Evolutionary conservation across 2,888 invertebrate genomes (phyloP), one percentile per base, ranked within the genome.

Genomic region (Ectemnius continuus): DNA sequence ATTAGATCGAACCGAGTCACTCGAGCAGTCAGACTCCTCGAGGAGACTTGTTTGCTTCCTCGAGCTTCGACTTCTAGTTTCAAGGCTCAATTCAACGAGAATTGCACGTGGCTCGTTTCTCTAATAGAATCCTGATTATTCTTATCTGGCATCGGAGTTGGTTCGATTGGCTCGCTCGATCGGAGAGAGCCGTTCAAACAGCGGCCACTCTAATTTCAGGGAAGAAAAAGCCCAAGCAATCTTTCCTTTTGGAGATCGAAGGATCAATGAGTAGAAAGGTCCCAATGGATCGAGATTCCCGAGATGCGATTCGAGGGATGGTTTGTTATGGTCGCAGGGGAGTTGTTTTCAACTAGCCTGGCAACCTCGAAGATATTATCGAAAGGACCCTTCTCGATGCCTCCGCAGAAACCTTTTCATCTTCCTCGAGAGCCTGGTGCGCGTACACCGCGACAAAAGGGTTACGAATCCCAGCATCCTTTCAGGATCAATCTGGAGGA

Each of bases 191-290:
- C 48, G 59, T 47, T 18, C 58, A 67, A 70, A 18, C 58, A 70
- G 64, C 69, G 62, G 63, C 72, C 72, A 79, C 84, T 80, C 85
- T 75, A 81, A 86, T 86, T 85, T 82, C 67, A 61, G 72, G 71
- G 68, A 79, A 82, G 76, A 79, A 81, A 73, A 81, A 52, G n/a
- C 57, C 73, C 65, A 13, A 48, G 71, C 68, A 74, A 81, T 75
- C 70, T 66, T 70, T 67, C 0, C 8, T 11, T 36, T 36, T 36
- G 8, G 8, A 36, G 36, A 36, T 36, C 1, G 0, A 6, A 11
- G 0, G 36, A 36, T 36, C 36, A 36, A 36, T 36, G 36, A 8
- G 28, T 8, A 6, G 5, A 11, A 11, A 23, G 23, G 23, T 23
- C 3, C 23, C 23, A 23, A 23, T 23, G 23, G 23, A 23, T 23